These are phyloP conservation scores for Dendroctonus ponderosae DNA, from an alignment of 1,140 invertebrate genomes.

Conservation along the genomic window DNA sequence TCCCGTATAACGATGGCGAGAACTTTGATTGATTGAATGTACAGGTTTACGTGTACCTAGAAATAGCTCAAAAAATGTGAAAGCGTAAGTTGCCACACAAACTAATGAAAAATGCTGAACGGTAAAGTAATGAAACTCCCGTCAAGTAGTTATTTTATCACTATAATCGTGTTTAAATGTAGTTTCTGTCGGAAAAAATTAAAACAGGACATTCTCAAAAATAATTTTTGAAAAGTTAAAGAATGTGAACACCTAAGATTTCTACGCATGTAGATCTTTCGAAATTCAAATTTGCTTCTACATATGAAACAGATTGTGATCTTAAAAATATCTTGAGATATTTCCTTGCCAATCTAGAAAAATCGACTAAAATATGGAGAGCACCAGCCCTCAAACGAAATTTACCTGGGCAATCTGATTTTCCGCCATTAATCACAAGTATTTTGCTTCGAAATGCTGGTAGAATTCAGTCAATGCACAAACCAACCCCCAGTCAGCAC, in stretches of 20 bases:
- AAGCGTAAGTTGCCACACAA: no score
- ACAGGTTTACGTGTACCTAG: no score
- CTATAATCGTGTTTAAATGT: no score
- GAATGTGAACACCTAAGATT: not conserved
- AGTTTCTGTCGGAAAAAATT: not conserved
- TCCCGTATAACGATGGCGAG: no score
- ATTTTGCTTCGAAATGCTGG: not conserved
- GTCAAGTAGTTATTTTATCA: no score
- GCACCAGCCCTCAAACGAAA: no score
- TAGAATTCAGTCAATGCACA: no score
- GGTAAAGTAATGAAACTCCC: no score
- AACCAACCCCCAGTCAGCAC: not conserved
- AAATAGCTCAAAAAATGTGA: no score
- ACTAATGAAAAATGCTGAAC: no score
- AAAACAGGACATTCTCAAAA: not conserved
- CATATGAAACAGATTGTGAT: no score
- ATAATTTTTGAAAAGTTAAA: not conserved
- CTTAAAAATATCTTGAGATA: not conserved
- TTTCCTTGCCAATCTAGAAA: not conserved
- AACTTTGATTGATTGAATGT: no score
- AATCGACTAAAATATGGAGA: not conserved
- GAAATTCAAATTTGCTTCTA: not conserved
- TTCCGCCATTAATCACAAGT: constrained; percentile 42
- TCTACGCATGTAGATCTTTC: not conserved
- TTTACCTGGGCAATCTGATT: constrained; percentile 46